Percentiles rank a stretch among this genome's conserved stretches.
Evolutionary conservation across 2,113 vertebrate genomes (phyloP).

Genomic region (Guaruba guarouba): DNA sequence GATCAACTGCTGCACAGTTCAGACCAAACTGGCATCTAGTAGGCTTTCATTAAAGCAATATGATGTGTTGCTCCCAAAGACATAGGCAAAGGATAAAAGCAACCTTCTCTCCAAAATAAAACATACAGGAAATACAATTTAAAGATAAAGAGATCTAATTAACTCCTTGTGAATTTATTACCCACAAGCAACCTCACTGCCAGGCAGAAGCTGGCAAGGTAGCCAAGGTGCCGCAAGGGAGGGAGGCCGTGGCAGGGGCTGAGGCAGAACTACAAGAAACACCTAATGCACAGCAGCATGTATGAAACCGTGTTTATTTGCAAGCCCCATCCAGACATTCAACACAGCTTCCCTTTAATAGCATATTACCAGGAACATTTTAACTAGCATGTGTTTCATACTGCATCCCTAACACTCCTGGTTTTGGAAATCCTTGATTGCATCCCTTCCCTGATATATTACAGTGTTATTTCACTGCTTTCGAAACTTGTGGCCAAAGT

Average conservation of each 20-base stretch:
- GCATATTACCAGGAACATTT: neutral
- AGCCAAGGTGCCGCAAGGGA: rapidly evolving
- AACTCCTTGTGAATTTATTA: neutral
- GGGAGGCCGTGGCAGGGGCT: rapidly evolving
- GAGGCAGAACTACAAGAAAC: rapidly evolving
- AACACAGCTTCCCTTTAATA: neutral
- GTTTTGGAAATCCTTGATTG: neutral
- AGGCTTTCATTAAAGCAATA: neutral
- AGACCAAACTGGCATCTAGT: neutral
- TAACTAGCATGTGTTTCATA: neutral
- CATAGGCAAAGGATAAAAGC: neutral
- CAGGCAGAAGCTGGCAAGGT: rapidly evolving
- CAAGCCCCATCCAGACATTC: rapidly evolving
- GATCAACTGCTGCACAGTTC: neutral
- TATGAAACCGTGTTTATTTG: rapidly evolving
- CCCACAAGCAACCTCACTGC: neutral
- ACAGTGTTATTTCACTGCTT: neutral
- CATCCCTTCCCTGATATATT: rapidly evolving
- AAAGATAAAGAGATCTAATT: neutral
- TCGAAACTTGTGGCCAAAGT: neutral
- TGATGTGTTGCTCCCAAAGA: neutral
- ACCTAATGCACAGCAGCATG: rapidly evolving
- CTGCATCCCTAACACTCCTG: neutral
- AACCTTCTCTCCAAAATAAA: neutral
- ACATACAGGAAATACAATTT: neutral